Evolutionary conservation across 1,140 invertebrate genomes (phyloP), one percentile per base, ranked within the genome.

Genomic region (Drosophila guanche): DNA sequence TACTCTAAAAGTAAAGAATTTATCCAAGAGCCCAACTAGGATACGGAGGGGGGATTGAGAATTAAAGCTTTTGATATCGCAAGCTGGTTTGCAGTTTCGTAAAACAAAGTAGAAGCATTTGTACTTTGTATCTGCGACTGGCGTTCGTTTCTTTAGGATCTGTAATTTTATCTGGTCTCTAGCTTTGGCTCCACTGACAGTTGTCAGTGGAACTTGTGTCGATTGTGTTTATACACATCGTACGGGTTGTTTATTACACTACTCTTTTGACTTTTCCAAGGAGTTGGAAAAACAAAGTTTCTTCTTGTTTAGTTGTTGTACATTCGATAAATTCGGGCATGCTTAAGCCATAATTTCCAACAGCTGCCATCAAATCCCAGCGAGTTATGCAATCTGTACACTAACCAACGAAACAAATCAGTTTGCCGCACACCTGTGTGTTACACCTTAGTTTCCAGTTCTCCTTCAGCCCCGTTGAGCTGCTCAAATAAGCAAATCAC

Each of bases 401-500:
- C 62, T 41, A 63, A 69, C 54, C 46, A 59, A 42, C 42, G 57
- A 46, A 68, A 54, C 76, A 79, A 79, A 79, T 79, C 69, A 69
- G 75, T 61, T 45, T 58, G 16, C 40, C 47, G 12, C 47, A 70
- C 76, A 79, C 70, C 76, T 79, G 76, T 53, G 48, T 33, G 23
- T 45, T 8, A 47, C 25, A 20, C 40, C 37, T 23, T 14, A 33
- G 45, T 23, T 20, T 37, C 14, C 1, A 7, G 6, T 10, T 5
- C 29, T 16, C 43, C 33, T 29, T 25, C 8, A 22, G 33, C 16
- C 14, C 66, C 37, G 42, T 66, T 43, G 43, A 75, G 56, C 59
- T 72, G 48, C 59, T 85, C 50, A 48, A 72, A 80, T 52, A 84
- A 80, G 76, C 80, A 76, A 65, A 86, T 86, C 72, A 86, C 80